phyloP scores from a whole-genome alignment of 23 tunicate genomes.

The Pegea sp. region DNA sequence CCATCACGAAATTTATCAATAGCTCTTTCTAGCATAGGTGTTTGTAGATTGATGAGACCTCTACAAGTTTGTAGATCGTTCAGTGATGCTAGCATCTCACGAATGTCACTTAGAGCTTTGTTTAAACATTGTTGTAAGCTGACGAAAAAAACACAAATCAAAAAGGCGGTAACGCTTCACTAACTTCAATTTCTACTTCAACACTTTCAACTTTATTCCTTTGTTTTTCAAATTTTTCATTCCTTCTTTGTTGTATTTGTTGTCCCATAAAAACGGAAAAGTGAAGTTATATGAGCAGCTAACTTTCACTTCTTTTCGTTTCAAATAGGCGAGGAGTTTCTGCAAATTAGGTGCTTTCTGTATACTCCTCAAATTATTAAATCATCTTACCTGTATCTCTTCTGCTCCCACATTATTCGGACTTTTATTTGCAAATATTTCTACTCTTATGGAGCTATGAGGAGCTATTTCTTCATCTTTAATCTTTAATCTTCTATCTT shows the following conservation, averaged over 20 bases:
- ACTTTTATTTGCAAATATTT: conserved; percentile 53
- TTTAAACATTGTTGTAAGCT: conserved; percentile 42
- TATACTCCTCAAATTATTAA: background rate
- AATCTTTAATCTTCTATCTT: no score
- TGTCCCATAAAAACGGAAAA: conserved; percentile 63
- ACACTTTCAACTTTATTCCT: conserved; percentile 33
- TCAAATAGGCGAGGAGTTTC: conserved; percentile 53
- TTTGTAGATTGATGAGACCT: conserved; percentile 32
- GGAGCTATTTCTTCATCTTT: no score
- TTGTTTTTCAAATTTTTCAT: conserved; percentile 17
- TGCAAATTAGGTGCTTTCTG: conserved; percentile 1
- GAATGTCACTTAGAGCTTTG: conserved; percentile 23
- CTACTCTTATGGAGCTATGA: conserved; percentile 26
- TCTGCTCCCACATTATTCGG: conserved; percentile 71
- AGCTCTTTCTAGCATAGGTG: conserved; percentile 25
- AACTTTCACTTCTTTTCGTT: conserved; percentile 28
- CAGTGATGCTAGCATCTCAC: conserved; percentile 36
- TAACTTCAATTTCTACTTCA: background rate
- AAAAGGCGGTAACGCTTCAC: background rate
- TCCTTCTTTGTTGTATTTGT: conserved; percentile 87
- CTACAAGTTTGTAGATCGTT: conserved; percentile 74
- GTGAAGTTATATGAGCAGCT: conserved; percentile 21
- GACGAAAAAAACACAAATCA: background rate
- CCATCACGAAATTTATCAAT: conserved; percentile 31
- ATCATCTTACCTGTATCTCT: conserved; percentile 20